These are phyloP conservation scores for Pangasius macronema DNA, from an alignment of 2,797 vertebrate species.

Conservation along the genomic window DNA sequence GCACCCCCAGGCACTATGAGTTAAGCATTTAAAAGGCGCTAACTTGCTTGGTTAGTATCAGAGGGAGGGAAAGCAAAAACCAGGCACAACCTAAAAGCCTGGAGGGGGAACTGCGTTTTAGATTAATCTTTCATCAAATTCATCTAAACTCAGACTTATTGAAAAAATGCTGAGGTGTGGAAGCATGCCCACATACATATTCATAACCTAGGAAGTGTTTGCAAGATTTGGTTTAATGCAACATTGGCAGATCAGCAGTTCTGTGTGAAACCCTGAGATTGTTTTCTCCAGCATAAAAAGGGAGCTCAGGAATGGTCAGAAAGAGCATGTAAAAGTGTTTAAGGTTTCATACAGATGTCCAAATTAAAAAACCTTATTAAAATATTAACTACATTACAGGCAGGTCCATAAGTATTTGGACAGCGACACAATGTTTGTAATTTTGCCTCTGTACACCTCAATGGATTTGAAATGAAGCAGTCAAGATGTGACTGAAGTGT, in stretches of 20 bases:
- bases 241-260: slow-evolving; percentile 23
- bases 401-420: too few species aligned
- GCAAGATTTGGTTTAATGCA: slow-evolving; percentile 12
- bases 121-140: slow-evolving; percentile 22
- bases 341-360: not conserved
- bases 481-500: too few species aligned
- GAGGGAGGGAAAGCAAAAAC: slow-evolving; percentile 23
- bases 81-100: slow-evolving; percentile 32
- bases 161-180: slow-evolving; percentile 23
- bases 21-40: slow-evolving; percentile 58
- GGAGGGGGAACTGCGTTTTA: slow-evolving; percentile 23
- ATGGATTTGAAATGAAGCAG: too few species aligned
- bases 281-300: slow-evolving; percentile 18
- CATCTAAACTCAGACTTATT: slow-evolving; percentile 34
- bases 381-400: not conserved
- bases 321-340: slow-evolving; percentile 22
- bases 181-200: slow-evolving; percentile 11
- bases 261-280: slow-evolving; percentile 6
- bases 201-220: not conserved
- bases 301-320: not conserved
- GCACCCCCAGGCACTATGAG: slow-evolving; percentile 42
- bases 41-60: slow-evolving; percentile 38
- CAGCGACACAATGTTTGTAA: too few species aligned
- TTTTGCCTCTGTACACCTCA: too few species aligned
- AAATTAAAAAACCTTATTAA: slow-evolving; percentile 12